Evolutionary conservation across 2,113 vertebrate species (phyloP), one percentile per base, ranked within the genome.

Genomic region (Craseonycteris thonglongyai): DNA sequence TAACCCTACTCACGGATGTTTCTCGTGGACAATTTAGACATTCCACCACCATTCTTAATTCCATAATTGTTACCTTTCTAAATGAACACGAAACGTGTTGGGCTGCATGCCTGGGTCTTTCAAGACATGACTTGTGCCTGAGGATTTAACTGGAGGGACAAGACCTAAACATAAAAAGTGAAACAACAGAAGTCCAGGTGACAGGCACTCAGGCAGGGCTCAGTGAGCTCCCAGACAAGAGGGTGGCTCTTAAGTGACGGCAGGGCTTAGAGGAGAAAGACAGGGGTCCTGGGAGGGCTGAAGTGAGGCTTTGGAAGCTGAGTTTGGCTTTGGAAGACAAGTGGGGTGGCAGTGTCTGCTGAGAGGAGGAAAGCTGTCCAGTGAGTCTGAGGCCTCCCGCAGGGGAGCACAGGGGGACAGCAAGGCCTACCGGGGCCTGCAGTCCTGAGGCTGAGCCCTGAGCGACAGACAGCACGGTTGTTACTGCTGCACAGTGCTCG

Each of bases 11-110:
- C 69, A 21, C 8, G 16, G 56, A 40, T 28, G 87, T 76, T 75
- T 63, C 88, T 74, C 19, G 6, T 22, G 66, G 54, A 78, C 51
- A 33, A 49, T 18, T 63, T 12, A 83, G 94, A 87, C 63, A 65
- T 87, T 63, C 90, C 75, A 54, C 45, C 22, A 35, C 56, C 84
- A 21, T 89, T 42, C 92, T 65, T 91, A 79, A 79, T 74, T 71
- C 94, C 40, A 0, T 71, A 65, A 87, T 87, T 16, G 19, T 69
- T 58, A n/a, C 92, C 88, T 87, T 88, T 93, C 88, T 47, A 61
- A 79, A 69, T 58, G 2, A 28, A 30, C 58, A 38, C 0, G 22
- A 56, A 89, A 63, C 0, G 0, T 15, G 61, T 78, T 75, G 92
- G 93, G 89, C 75, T 51, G 72, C 47, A 40, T 74, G 84, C 75